Percentiles rank a stretch among this genome's conserved stretches.
These are phyloP conservation scores for Drosophila littoralis DNA, from an alignment of 1,140 invertebrate species.

Conservation along the genomic window DNA sequence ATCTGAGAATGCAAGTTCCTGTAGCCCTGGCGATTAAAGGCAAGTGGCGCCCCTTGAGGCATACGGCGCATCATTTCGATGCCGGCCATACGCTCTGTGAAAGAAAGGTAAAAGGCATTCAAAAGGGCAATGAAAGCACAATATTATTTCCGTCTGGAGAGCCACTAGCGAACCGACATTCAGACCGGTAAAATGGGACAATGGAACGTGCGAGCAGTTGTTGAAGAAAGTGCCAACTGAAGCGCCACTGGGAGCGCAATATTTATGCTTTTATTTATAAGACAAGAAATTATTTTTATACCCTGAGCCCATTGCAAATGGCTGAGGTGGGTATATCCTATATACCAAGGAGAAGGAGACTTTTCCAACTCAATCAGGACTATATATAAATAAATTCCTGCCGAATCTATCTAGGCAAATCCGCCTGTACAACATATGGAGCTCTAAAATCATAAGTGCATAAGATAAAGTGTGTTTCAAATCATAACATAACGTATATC, in stretches of 20 bases:
- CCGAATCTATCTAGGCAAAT: too few species aligned
- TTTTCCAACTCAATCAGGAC: too few species aligned
- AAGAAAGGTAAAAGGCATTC: conserved; percentile 43
- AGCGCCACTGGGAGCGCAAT: conserved; percentile 31
- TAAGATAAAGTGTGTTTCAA: too few species aligned
- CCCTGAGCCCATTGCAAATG: too few species aligned
- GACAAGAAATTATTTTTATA: conserved; percentile 59
- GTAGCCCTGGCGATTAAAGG: conserved; percentile 14
- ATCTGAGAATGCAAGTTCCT: conserved; percentile 27
- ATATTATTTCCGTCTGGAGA: conserved; percentile 74
- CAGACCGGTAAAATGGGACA: neutral
- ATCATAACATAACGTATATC: too few species aligned
- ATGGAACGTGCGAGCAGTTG: neutral
- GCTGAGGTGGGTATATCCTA: too few species aligned
- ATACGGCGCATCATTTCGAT: conserved; percentile 1
- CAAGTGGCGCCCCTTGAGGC: conserved; percentile 28
- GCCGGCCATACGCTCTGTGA: conserved; percentile 4
- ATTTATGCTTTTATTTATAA: conserved; percentile 69
- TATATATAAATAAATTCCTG: too few species aligned
- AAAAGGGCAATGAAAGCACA: conserved; percentile 61
- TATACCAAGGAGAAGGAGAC: too few species aligned
- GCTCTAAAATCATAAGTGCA: too few species aligned
- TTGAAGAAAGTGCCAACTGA: conserved; percentile 44
- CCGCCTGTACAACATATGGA: too few species aligned
- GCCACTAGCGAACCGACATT: conserved; percentile 43